Evolutionary conservation across 2,113 vertebrate genomes (phyloP).

Genomic region (Heterocephalus glaber): DNA sequence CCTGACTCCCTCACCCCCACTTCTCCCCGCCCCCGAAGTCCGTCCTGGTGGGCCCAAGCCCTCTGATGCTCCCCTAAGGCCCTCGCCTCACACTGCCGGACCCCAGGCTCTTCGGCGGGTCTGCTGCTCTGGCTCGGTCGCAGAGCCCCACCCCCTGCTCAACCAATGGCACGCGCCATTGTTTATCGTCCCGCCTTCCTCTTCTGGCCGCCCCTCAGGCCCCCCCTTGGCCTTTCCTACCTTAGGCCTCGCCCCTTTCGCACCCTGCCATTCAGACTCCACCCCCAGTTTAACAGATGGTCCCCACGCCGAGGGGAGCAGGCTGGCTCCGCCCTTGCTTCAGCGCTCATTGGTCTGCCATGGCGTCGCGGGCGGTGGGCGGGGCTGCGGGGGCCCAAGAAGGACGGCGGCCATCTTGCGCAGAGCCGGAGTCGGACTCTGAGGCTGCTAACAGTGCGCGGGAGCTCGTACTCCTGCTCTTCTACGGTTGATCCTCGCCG

Average conservation of each 20-base stretch:
- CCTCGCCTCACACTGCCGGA: accelerated
- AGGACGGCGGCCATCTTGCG: conserved; percentile 81
- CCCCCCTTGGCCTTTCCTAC: background rate
- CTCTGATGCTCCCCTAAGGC: background rate
- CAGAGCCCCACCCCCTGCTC: background rate
- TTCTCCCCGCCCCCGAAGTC: background rate
- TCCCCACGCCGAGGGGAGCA: background rate
- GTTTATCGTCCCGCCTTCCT: background rate
- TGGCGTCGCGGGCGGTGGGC: background rate
- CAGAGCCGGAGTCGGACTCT: background rate
- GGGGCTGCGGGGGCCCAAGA: conserved; percentile 34
- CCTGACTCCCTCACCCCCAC: background rate
- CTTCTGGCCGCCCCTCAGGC: background rate
- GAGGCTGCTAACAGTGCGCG: background rate
- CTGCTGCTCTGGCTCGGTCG: accelerated
- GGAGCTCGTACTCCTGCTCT: background rate
- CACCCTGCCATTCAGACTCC: background rate
- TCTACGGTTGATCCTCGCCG: background rate
- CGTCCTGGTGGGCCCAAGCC: accelerated
- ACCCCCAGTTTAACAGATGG: background rate
- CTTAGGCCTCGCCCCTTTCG: background rate
- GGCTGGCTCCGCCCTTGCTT: background rate
- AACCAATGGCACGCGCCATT: conserved; percentile 79
- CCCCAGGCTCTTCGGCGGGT: accelerated
- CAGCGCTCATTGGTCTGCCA: conserved; percentile 36